phyloP scores from a whole-genome alignment of 2,113 vertebrate genomes.

The Todiramphus chloris region DNA sequence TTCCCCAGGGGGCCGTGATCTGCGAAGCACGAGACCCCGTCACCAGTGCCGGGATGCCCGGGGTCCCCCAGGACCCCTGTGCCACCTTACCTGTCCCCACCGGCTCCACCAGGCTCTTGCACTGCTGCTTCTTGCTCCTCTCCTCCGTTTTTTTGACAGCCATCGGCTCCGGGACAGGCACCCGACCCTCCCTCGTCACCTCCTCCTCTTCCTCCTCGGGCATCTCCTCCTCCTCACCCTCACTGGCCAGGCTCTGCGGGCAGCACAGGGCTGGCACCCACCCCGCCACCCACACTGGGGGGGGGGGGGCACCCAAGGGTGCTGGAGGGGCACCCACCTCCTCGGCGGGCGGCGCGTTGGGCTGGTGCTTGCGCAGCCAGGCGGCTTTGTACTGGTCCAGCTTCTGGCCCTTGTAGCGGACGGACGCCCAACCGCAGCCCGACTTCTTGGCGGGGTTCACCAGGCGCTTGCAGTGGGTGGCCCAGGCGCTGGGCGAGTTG shows the following conservation, averaged over 20 bases:
- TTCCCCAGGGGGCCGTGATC: constrained; percentile 71
- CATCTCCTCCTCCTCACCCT: constrained; percentile 91
- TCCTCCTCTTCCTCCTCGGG: constrained; percentile 90
- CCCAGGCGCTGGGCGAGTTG: constrained; percentile 96
- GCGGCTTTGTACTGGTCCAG: constrained; percentile 95
- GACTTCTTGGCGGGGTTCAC: constrained; percentile 98
- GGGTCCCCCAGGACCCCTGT: fast-evolving
- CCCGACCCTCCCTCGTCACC: constrained; percentile 32
- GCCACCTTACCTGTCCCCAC: background rate
- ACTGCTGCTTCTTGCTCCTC: constrained; percentile 77
- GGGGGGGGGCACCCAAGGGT: background rate
- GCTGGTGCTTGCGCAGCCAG: constrained; percentile 91
- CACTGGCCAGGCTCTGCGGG: constrained; percentile 86
- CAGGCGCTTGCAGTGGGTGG: constrained; percentile 96
- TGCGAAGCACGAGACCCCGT: constrained; percentile 10
- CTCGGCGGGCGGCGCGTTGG: constrained; percentile 78
- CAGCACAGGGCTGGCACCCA: background rate
- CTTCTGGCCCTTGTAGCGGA: constrained; percentile 95
- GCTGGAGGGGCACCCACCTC: constrained; percentile 70
- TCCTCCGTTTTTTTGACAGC: constrained; percentile 75
- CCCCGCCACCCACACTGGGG: fast-evolving
- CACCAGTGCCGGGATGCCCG: background rate
- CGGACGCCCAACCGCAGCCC: constrained; percentile 95
- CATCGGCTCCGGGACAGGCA: background rate
- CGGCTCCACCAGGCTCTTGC: constrained; percentile 47